phyloP scores from a whole-genome alignment of 2,113 vertebrate species.

The Patagioenas fasciata region DNA sequence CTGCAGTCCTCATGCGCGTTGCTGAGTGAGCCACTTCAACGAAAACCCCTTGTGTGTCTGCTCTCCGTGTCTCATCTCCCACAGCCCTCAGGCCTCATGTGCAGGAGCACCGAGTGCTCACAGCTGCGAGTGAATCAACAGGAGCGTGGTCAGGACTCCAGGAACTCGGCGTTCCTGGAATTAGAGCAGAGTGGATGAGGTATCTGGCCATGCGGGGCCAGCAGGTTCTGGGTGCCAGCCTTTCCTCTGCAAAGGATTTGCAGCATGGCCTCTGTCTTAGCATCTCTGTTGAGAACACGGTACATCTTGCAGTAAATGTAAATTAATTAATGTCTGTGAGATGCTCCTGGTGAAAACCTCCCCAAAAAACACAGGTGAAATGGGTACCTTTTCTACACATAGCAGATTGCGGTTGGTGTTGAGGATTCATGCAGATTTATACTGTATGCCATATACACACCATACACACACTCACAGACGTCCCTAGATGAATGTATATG shows the following conservation, averaged over 20 bases:
- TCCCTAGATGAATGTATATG: neutral
- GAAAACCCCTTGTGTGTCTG: neutral
- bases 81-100: neutral
- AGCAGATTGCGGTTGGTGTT: neutral
- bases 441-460: accelerated
- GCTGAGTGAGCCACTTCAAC: neutral
- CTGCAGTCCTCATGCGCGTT: neutral
- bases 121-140: neutral
- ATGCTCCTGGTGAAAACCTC: neutral
- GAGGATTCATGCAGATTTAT: neutral
- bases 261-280: neutral
- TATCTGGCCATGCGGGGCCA: neutral
- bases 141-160: neutral
- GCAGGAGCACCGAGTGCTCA: neutral
- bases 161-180: neutral
- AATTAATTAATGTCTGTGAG: neutral
- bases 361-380: neutral
- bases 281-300: neutral
- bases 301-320: neutral
- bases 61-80: neutral
- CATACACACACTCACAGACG: neutral
- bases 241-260: neutral
- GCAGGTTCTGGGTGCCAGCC: neutral
- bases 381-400: neutral
- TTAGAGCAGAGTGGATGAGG: neutral